Evolutionary conservation across 2,888 invertebrate species (phyloP), one percentile per base, ranked within the genome.

Genomic region (Diarsia mendica): DNA sequence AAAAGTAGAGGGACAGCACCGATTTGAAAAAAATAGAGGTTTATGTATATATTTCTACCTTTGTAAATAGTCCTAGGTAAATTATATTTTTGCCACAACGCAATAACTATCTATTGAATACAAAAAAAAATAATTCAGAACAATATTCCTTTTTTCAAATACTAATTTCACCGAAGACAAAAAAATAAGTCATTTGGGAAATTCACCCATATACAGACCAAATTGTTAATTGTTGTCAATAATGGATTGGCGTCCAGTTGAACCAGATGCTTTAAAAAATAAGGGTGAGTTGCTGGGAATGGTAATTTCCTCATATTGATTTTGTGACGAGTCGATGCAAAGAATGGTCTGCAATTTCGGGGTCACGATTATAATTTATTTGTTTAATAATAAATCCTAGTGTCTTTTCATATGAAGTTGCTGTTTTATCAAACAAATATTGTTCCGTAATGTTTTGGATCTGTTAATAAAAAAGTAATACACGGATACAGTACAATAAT

Each of bases 331-430:
- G 33, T 46, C 0, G 20, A 71, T 9, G 10, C 51, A 15, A 33
- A 11, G 2, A 23, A 6, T n/a, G n/a, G 13, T 55, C 44, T 13
- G 18, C 18, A 28, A 48, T 78, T 55, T 28, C 18, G 2, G 69
- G 15, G 39, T 28, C 23, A 78, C 10, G 23, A 33, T 53, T 44
- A 28, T 1, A 20, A 48, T 44, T 1, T n/a, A 44, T 20, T 60
- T n/a, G 6, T 46, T 48, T 8, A 48, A 8, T 11, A 3, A 33
- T 51, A 39, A 39, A 18, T 74, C 63, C 51, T 33, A 3, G 18
- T 55, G 33, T 79, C 55, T 39, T 58, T 58, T 28, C 55, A 10
- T 49, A 79, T 75, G 70, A 75, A 75, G 69, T 79, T 75, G 75
- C 79, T 75, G 75, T 68, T 55, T n/a, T 23, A 3, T 46, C 28